Percentiles rank a stretch among this genome's conserved stretches.
phyloP scores from a whole-genome alignment of 1,140 invertebrate genomes.

The Ceratina calcarata region DNA sequence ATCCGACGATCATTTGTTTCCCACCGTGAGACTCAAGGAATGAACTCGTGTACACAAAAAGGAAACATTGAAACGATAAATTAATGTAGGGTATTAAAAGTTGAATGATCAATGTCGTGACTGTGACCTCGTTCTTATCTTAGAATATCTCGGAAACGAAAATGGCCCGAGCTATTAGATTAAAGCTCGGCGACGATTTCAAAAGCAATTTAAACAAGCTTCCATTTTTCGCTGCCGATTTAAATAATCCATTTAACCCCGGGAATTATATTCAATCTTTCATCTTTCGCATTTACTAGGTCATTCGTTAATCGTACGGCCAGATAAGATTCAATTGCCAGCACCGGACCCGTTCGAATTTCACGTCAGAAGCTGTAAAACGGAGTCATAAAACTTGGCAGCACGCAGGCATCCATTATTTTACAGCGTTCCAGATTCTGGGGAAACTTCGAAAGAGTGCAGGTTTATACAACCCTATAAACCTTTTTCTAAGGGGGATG shows the following conservation, averaged over 20 bases:
- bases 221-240: not conserved
- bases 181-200: not conserved
- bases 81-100: too few relatives aligned
- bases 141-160: not conserved
- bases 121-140: too few relatives aligned
- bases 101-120: too few relatives aligned
- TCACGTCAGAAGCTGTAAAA: slow-evolving; percentile 37
- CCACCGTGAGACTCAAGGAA: too few relatives aligned
- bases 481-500: slow-evolving; percentile 16
- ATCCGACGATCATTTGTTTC: too few relatives aligned
- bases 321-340: slow-evolving; percentile 53
- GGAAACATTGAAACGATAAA: too few relatives aligned
- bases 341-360: slow-evolving; percentile 15
- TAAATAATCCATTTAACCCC: not conserved
- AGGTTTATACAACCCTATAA: slow-evolving; percentile 39
- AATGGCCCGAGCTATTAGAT: not conserved
- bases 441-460: slow-evolving; percentile 12
- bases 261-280: not conserved
- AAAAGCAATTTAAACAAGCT: not conserved
- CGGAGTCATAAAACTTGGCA: slow-evolving; percentile 26
- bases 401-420: slow-evolving; percentile 29
- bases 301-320: slow-evolving; percentile 34
- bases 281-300: not conserved
- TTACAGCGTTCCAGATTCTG: slow-evolving; percentile 40
- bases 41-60: too few relatives aligned